Base-by-base conservation (phyloP, 2,113 vertebrate genomes). In the Theropithecus gelada region DNA sequence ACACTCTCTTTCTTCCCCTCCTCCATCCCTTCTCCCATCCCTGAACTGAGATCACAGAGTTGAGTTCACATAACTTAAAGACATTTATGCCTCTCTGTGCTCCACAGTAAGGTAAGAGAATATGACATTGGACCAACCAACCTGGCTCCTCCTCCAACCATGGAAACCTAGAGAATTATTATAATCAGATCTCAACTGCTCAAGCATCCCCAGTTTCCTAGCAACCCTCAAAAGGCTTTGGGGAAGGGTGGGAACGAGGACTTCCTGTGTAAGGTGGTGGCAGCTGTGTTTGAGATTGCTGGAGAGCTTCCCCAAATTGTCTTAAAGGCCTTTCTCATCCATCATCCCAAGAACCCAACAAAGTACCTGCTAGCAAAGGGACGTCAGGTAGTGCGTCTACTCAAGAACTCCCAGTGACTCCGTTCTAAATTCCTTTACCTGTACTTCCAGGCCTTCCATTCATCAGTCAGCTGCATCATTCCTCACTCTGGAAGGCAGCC, bases 141-240 rank as follows among this genome's bases (percentile, higher is more conserved):
- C 50, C 95, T 43, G 40, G 43, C 50, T 94, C 78, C 87, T 95
- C 80, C 94, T 95, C 76, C 80, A 80, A 70, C 76, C 94, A 57
- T 35, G 81, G 80, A 94, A 97, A 97, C 93, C 96, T 92, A 93
- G 80, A 96, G 75, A 89, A 97, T 89, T 88, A 92, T 88, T 87
- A 82, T 90, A 87, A 96, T 94, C 93, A 93, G 84, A 96, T 98
- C 96, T 86, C 92, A 96, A 93, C 87, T 82, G 96, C 94, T 97
- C 90, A 78, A 97, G 93, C 94, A 95, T 97, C 94, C 75, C 85
- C 38, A 1, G 98, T 98, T 93, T 97, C 98, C 97, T 98, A 98
- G 98, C 98, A 98, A 98, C 98, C 90, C 88, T 96, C 59, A 11
- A 93, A 93, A 96, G 1, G 73, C 94, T 94, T 80, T 92, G 92